A percentile compares a stretch with the other conserved stretches of the same genome.
These are phyloP conservation scores for Erebia ligea DNA, from an alignment of 2,888 invertebrate species.

Conservation along the genomic window DNA sequence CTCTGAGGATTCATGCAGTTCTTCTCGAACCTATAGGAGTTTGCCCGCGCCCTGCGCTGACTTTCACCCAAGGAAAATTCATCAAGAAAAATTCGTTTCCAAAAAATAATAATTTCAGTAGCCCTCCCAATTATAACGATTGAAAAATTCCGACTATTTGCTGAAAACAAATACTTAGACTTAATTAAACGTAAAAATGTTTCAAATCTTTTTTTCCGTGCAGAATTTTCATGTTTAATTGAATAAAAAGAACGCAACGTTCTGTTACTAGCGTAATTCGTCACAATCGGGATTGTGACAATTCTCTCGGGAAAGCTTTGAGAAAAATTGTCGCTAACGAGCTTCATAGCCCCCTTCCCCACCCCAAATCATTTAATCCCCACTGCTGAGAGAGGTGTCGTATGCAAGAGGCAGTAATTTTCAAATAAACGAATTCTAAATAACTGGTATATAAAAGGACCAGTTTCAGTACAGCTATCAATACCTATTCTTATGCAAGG, in stretches of 20 bases:
- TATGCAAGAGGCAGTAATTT: not conserved
- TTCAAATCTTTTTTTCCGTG: slow-evolving; percentile 19
- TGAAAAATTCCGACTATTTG: slow-evolving; percentile 5
- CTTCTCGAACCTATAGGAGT: not conserved
- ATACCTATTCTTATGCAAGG: too few relatives aligned
- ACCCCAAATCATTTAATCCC: slow-evolving; percentile 38
- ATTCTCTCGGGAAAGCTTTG: slow-evolving; percentile 77
- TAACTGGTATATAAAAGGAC: too few relatives aligned
- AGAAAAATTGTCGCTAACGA: slow-evolving; percentile 82
- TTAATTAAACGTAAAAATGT: slow-evolving; percentile 24
- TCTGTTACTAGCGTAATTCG: slow-evolving; percentile 73
- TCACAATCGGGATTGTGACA: slow-evolving; percentile 80
- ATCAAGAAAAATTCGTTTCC: not conserved
- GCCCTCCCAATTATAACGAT: slow-evolving; percentile 8
- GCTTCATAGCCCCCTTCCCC: slow-evolving; percentile 59
- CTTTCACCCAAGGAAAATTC: not conserved
- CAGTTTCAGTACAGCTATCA: too few relatives aligned
- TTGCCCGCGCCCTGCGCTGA: not conserved
- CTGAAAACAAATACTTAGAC: slow-evolving; percentile 21
- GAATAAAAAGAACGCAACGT: slow-evolving; percentile 62
- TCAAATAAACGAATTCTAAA: not conserved
- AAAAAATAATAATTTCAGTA: not conserved
- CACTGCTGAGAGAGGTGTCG: slow-evolving; percentile 9
- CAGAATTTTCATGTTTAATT: slow-evolving; percentile 55
- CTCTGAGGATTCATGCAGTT: not conserved